Evolutionary conservation across 2,113 vertebrate genomes (phyloP), one percentile per base, ranked within the genome.

Genomic region (Clarias batrachus): DNA sequence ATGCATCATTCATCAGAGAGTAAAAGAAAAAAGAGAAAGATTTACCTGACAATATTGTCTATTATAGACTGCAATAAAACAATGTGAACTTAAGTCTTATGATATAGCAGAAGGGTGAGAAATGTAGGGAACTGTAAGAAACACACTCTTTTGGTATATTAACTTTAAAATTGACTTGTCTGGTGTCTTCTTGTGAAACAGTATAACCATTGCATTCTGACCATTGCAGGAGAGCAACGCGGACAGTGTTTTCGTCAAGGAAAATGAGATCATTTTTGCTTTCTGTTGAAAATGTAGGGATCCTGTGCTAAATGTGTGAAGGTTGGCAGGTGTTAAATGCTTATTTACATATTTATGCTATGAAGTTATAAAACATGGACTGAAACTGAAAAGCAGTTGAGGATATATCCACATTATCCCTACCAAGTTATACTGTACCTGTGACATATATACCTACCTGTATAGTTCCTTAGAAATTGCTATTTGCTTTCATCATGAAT

Each of bases 1-100:
- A 82, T 85, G 17, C 33, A 17, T 82, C 33, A 17, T 82, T 76
- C 27, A 19, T 27, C 65, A 71, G n/a, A 79, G 21, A 82, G 33
- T 59, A 59, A 59, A 59, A 79, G 16, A 5, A n/a, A 78, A 57
- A 78, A 78, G 30, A 77, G 2, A 30, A 17, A 74, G 41, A n/a
- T 25, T 6, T 3, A 11, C 25, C 68, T 25, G 71, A 52, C 71
- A 52, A n/a, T 25, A 8, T 52, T 27, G n/a, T 17, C 2, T 56
- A 27, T 57, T 78, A 54, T 16, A 27, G 17, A 27, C 52, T 74
- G 8, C 16, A 37, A 21, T 73, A 23, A 52, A 76, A 52, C 10
- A 71, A 68, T 13, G 0, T 48, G 33, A 74, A 74, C n/a, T 76
- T 13, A 76, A n/a, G 17, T 11, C 70, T 41, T 48, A 23, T n/a